Evolutionary conservation across 2,888 invertebrate genomes (phyloP).

Genomic region (Nebria brevicollis): DNA sequence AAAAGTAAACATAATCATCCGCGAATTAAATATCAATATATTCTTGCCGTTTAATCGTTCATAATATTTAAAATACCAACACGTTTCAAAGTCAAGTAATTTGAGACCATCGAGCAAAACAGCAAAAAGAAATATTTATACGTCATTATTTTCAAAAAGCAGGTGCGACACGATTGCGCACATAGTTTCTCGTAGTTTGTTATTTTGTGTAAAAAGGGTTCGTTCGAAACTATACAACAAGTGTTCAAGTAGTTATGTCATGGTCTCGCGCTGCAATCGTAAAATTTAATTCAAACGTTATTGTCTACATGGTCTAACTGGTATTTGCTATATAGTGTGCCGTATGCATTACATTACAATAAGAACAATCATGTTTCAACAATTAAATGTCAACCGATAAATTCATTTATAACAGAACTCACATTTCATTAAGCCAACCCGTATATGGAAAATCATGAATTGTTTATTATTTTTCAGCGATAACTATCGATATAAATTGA

Average conservation of each 20-base stretch:
- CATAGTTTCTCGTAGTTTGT: neutral
- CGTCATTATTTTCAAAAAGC: neutral
- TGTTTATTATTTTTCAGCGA: neutral
- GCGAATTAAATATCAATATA: neutral
- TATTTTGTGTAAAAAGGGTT: neutral
- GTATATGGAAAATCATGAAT: neutral
- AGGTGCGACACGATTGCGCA: neutral
- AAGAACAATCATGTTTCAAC: neutral
- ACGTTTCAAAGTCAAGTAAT: neutral
- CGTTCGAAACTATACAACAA: neutral
- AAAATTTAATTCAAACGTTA: conserved; percentile 1
- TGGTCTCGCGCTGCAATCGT: neutral
- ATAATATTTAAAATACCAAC: neutral
- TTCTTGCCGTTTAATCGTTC: neutral
- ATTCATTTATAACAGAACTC: neutral
- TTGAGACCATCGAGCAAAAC: neutral
- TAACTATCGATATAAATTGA: neutral
- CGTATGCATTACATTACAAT: neutral
- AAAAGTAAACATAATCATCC: no score
- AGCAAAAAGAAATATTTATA: neutral
- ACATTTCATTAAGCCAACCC: neutral
- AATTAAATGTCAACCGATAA: neutral
- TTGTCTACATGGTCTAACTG: neutral
- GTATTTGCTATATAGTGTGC: neutral
- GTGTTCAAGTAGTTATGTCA: neutral